Base-by-base conservation (phyloP, 2,888 invertebrate species). In the Caenorhabditis macrosperma region DNA sequence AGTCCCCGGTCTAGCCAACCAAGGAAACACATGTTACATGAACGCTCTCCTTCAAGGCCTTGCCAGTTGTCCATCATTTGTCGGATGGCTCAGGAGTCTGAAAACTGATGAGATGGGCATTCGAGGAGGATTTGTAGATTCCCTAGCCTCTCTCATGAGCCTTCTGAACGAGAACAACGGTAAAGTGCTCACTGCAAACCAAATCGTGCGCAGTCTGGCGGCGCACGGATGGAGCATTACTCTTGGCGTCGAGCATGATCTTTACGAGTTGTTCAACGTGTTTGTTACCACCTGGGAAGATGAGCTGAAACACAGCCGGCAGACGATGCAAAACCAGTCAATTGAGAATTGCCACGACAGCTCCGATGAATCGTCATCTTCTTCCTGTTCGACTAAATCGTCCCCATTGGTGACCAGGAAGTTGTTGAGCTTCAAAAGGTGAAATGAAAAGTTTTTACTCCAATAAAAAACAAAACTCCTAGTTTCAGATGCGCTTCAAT, bases 231-330 rank as follows among this genome's bases (percentile, higher is more conserved):
- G 87, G 87, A 82, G 80, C 17, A 83, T 85, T 44, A 63, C 75
- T 5, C 26, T 82, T 15, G 84, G 84, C 0, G 82, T 79, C 4
- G 84, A 86, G 41, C 92, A 92, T 91, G 97, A 97, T 92, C 95
- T 96, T 0, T 96, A 96, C 91, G 97, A 97, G 91, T 91, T 97
- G 63, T 94, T 97, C 87, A 95, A 96, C 91, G 94, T 96, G 9
- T 92, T 97, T 86, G 93, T 96, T 9, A 94, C 95, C n/a, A 95
- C 96, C 15, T 92, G 97, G 59, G 96, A 96, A 90, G 95, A 96
- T 90, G 97, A 97, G 91, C 87, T 91, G 41, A 88, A 89, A 38
- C 22, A 22, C 15, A 35, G 33, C 1, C 22, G 80, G 17, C 28
- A 17, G 0, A 17, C 35, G 6, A 12, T 80, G 22, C 30, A 54